Evolutionary conservation across 2,797 vertebrate genomes (phyloP), one percentile per base, ranked within the genome.

Genomic region (Steatocranus sp.): DNA sequence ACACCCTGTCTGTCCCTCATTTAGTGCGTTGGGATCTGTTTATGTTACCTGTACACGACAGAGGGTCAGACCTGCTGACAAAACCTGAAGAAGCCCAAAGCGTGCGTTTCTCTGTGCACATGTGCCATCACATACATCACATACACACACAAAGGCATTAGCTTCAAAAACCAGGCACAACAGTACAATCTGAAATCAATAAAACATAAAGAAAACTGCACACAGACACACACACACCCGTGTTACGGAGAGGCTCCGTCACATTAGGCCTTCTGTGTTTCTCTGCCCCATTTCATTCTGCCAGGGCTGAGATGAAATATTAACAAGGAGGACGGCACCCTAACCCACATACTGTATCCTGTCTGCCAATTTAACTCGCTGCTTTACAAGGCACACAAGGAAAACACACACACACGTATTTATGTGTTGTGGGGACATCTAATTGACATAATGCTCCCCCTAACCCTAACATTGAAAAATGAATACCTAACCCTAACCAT

Each of bases 241-340:
- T 82, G 34, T 78, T 73, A 73, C 27, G 4, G 41, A 48, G 83
- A 38, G 49, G 7, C 54, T 82, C 61, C 2, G 9, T 63, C 81
- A 81, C 81, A 74, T 81, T 61, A 63, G 68, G 51, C 83, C 68
- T 75, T 82, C 54, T 87, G 75, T 82, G 84, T 82, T 30, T 81
- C 89, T 82, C 70, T 92, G 89, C 75, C 86, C 91, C 86, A 93
- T 86, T 95, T 94, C 86, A 89, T 82, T 50, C 77, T 85, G 79
- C 80, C 84, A 74, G 81, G 17, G 4, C 75, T 6, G 50, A 56
- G 54, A 91, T 95, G 90, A 92, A 94, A 93, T 92, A 94, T 95
- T 95, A 91, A 94, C 79, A 36, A 92, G 85, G 87, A 78, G 91
- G 84, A 87, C 53, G 85, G 54, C 85, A 83, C 84, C 82, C 89